Percentiles rank a stretch among this genome's conserved stretches.
These are phyloP conservation scores for Anoplophora glabripennis DNA, from an alignment of 1,140 invertebrate species.

Conservation along the genomic window DNA sequence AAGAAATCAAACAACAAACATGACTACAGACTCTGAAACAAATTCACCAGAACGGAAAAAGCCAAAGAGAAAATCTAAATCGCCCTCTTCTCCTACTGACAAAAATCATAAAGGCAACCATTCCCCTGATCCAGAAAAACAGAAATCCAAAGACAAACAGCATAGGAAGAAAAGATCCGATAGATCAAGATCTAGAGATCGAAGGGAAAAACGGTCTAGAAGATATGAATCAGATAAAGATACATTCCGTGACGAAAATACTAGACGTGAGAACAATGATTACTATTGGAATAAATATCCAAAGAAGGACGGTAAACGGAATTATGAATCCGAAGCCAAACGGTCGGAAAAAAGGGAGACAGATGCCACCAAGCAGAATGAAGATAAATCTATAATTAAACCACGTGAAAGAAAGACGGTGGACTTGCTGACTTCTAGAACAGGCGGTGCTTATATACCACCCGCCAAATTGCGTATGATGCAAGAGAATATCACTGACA, in stretches of 20 bases:
- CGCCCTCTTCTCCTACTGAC: no score
- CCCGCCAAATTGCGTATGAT: conserved; percentile 92
- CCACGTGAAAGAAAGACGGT: conserved; percentile 57
- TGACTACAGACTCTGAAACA: neutral
- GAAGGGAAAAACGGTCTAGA: no score
- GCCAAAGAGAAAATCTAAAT: neutral
- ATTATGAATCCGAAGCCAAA: conserved; percentile 28
- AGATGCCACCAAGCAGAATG: conserved; percentile 15
- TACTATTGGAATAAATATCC: conserved; percentile 49
- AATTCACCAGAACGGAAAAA: neutral
- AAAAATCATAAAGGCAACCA: no score
- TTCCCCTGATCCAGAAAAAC: no score
- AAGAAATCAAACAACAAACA: neutral
- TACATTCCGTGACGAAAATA: no score
- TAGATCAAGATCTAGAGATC: no score
- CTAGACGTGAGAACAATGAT: conserved; percentile 39
- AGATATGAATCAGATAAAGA: no score
- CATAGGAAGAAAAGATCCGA: no score
- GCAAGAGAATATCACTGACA: conserved; percentile 93
- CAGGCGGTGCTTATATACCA: conserved; percentile 97
- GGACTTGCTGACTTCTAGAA: conserved; percentile 78
- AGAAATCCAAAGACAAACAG: no score
- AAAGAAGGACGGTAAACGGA: conserved; percentile 42
- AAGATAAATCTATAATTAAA: conserved; percentile 25
- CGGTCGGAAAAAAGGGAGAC: conserved; percentile 25